phyloP scores from a whole-genome alignment of 2,113 vertebrate genomes.

The Sarotherodon lohbergeri region DNA sequence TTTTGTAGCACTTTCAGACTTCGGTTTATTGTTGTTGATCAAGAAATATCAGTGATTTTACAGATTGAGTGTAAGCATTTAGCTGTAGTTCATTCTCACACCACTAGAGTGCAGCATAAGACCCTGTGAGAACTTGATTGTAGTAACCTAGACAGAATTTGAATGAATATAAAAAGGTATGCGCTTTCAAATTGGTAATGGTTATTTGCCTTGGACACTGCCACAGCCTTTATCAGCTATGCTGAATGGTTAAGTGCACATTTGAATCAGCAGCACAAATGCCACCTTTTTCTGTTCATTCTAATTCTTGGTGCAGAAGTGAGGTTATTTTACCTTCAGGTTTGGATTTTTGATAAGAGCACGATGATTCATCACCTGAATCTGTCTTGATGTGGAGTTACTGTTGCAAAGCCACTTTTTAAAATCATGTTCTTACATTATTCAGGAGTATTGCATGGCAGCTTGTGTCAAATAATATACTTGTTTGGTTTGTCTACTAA shows the following conservation, averaged over 20 bases:
- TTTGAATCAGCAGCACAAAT: background rate
- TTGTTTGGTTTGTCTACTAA: background rate
- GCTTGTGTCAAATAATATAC: background rate
- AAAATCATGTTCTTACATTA: background rate
- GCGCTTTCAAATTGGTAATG: background rate
- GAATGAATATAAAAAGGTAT: constrained; percentile 1
- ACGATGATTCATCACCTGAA: background rate
- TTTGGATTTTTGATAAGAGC: background rate
- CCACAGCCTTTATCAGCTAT: background rate
- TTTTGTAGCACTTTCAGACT: background rate
- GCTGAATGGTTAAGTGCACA: background rate
- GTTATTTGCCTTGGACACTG: constrained; percentile 25
- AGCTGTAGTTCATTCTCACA: constrained; percentile 21
- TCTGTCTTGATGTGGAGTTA: constrained; percentile 11
- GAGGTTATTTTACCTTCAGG: background rate
- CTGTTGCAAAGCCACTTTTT: background rate
- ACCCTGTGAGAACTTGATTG: background rate
- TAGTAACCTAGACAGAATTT: background rate
- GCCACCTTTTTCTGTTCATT: constrained; percentile 8
- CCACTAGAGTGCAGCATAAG: constrained; percentile 54
- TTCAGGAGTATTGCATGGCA: background rate
- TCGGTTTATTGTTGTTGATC: background rate
- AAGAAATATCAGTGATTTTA: background rate
- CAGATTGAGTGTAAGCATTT: background rate
- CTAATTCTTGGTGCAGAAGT: background rate